phyloP scores from a whole-genome alignment of 2,888 invertebrate genomes.

The Lamproptera curius region DNA sequence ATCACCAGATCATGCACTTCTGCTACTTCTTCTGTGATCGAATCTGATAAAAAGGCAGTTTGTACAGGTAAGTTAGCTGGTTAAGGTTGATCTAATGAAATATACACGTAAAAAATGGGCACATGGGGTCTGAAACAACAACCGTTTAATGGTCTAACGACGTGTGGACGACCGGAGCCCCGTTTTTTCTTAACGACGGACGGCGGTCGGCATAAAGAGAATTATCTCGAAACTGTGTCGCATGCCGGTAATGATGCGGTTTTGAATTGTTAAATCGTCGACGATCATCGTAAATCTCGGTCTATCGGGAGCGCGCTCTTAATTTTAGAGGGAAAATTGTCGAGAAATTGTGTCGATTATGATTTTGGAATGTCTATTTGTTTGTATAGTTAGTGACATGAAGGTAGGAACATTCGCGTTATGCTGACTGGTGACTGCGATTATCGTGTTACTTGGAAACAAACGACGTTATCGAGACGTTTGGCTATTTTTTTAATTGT shows the following conservation, averaged over 20 bases:
- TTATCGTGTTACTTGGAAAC: no score
- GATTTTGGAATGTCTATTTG: slow-evolving; percentile 14
- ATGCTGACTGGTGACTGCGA: background rate
- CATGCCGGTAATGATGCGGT: slow-evolving; percentile 14
- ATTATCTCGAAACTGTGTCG: slow-evolving; percentile 18
- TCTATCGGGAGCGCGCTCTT: slow-evolving; percentile 13
- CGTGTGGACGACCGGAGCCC: slow-evolving; percentile 13
- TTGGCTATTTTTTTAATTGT: no score
- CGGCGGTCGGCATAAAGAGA: slow-evolving; percentile 20
- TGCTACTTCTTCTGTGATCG: no score
- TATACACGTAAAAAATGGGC: no score
- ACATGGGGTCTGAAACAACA: slow-evolving; percentile 12
- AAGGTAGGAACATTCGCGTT: background rate
- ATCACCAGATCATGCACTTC: no score
- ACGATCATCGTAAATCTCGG: slow-evolving; percentile 13
- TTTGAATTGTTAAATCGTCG: slow-evolving; percentile 14
- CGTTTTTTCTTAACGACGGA: slow-evolving; percentile 17
- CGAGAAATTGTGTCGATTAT: slow-evolving; percentile 8
- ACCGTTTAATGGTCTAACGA: slow-evolving; percentile 12
- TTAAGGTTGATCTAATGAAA: no score
- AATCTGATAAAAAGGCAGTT: no score
- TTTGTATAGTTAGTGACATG: background rate
- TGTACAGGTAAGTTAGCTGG: no score
- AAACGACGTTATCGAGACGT: no score
- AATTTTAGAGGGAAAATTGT: slow-evolving; percentile 12